Conservation (phyloP, 2,113 vertebrate genomes). For the Corythornis vintsioides region DNA sequence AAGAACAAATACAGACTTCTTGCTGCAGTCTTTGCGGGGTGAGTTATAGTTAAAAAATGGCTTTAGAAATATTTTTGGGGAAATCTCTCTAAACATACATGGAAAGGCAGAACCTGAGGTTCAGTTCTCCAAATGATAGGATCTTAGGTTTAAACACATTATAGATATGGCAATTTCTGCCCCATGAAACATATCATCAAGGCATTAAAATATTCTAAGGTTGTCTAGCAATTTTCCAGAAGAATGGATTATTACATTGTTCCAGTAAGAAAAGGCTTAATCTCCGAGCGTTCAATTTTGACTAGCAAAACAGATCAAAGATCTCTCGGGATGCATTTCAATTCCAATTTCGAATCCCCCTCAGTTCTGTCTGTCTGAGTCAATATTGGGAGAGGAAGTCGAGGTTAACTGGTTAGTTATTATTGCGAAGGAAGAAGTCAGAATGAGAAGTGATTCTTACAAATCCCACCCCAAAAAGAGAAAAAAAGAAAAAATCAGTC, state of each 20-base stretch:
- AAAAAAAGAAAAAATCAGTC: neutral
- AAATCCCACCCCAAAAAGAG: neutral
- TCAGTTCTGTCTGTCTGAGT: constrained; percentile 35
- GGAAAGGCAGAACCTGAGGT: neutral
- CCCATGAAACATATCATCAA: neutral
- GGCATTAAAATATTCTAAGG: constrained; percentile 17
- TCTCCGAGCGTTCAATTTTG: neutral
- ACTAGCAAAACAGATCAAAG: constrained; percentile 49
- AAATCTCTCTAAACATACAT: neutral
- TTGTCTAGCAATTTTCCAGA: constrained; percentile 15
- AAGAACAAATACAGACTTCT: neutral
- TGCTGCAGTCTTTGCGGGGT: neutral
- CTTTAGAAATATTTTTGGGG: neutral
- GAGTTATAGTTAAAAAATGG: neutral
- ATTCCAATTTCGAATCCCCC: constrained; percentile 34
- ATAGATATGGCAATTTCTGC: neutral
- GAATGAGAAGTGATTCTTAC: constrained; percentile 62
- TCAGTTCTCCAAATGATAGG: neutral
- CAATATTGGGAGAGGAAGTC: constrained; percentile 56
- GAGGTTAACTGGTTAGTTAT: constrained; percentile 45
- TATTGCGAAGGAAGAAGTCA: constrained; percentile 33
- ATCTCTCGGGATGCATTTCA: constrained; percentile 28
- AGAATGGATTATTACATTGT: constrained; percentile 7
- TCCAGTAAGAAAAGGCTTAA: constrained; percentile 34
- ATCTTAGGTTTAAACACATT: neutral